Conservation (phyloP, 2,888 invertebrate genomes). For the Synanthedon myopaeformis region DNA sequence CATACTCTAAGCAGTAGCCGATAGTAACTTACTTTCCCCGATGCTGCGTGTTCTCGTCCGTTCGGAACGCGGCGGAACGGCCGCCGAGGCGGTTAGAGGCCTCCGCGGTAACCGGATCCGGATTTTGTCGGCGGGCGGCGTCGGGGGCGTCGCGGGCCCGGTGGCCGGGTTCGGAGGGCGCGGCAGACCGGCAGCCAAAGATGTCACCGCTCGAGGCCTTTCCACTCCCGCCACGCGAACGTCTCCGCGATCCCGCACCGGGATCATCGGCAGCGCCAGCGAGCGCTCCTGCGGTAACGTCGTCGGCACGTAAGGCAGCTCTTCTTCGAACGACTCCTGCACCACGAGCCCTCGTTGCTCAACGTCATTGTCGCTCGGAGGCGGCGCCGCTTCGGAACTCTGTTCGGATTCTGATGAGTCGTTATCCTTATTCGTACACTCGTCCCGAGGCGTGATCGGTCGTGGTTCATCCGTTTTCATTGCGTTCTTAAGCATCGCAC, state of each 20-base stretch:
- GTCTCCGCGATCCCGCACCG: slow-evolving; percentile 69
- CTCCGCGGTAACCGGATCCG: slow-evolving; percentile 43
- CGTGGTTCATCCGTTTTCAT: slow-evolving; percentile 14
- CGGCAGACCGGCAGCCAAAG: slow-evolving; percentile 11
- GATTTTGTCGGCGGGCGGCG: slow-evolving; percentile 41
- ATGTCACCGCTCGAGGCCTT: slow-evolving; percentile 22
- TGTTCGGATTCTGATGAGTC: slow-evolving; percentile 80
- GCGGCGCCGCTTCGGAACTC: slow-evolving; percentile 71
- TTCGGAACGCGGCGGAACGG: slow-evolving; percentile 20
- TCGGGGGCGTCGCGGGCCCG: slow-evolving; percentile 13
- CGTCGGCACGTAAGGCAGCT: slow-evolving; percentile 90
- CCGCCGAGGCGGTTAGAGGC: slow-evolving; percentile 34
- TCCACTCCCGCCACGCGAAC: slow-evolving; percentile 58
- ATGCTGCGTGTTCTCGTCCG: slow-evolving; percentile 35
- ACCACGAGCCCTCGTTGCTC: slow-evolving; percentile 83
- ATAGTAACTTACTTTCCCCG: slow-evolving; percentile 28
- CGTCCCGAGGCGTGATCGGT: slow-evolving; percentile 12
- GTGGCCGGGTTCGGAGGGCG: slow-evolving; percentile 7
- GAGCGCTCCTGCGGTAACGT: slow-evolving; percentile 86
- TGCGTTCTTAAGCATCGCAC: slow-evolving; percentile 7
- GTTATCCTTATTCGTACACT: slow-evolving; percentile 5
- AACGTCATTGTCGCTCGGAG: slow-evolving; percentile 63
- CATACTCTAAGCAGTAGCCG: not conserved
- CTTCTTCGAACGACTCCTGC: slow-evolving; percentile 87
- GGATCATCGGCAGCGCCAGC: slow-evolving; percentile 84